Conservation (phyloP, 2,797 vertebrate genomes). For the Typhlichthys subterraneus region DNA sequence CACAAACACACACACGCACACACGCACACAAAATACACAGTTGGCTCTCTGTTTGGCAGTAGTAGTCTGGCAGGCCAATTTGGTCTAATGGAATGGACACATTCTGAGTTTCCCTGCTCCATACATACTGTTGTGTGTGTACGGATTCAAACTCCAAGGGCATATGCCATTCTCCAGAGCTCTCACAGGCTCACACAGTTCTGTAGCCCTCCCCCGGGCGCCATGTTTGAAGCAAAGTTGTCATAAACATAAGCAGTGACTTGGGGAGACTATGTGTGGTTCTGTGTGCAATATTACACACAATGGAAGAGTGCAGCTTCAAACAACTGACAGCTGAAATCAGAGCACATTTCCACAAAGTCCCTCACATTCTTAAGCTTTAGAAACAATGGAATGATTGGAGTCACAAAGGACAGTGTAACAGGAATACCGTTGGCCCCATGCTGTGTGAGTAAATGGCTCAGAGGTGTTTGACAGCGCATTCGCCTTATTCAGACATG, state of each 20-base stretch:
- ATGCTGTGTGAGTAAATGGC: conserved; percentile 50
- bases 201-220: too few species aligned
- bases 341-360: conserved; percentile 11
- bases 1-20: conserved; percentile 3
- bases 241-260: too few species aligned
- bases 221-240: too few species aligned
- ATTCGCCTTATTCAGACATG: conserved; percentile 25
- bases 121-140: too few species aligned
- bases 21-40: conserved; percentile 13
- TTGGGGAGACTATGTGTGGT: too few species aligned
- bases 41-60: too few species aligned
- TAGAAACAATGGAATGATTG: conserved; percentile 35
- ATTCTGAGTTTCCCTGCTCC: too few species aligned
- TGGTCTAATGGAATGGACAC: too few species aligned
- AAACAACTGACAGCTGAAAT: neutral
- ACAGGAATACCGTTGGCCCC: conserved; percentile 34
- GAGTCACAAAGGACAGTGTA: conserved; percentile 39
- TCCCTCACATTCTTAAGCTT: conserved; percentile 18
- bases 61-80: too few species aligned
- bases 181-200: too few species aligned
- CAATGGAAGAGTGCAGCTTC: neutral
- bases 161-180: too few species aligned
- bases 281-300: neutral
- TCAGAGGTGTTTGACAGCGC: conserved; percentile 28
- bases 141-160: too few species aligned